Conservation (phyloP, 2,797 vertebrate genomes). For the Aldrovandia affinis region DNA sequence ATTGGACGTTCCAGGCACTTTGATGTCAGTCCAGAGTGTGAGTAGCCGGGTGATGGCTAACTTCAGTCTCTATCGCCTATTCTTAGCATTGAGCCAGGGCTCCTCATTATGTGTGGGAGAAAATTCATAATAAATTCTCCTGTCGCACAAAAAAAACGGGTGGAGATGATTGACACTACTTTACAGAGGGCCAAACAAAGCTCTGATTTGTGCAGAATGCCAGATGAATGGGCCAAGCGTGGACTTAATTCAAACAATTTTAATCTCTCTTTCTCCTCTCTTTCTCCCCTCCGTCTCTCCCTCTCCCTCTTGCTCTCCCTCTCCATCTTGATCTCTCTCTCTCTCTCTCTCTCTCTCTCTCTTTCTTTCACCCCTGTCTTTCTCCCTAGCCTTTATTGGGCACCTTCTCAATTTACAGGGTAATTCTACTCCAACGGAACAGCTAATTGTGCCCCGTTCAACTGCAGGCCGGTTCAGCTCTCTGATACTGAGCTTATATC, state of each 20-base stretch:
- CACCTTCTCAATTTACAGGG: constrained; percentile 76
- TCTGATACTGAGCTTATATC: constrained; percentile 75
- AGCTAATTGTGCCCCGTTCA: constrained; percentile 78
- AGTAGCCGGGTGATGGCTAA: constrained; percentile 80
- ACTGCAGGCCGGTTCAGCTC: constrained; percentile 69
- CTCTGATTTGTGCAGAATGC: constrained; percentile 82
- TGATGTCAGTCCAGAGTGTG: constrained; percentile 83
- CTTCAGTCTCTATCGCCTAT: constrained; percentile 77
- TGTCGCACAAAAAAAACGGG: constrained; percentile 68
- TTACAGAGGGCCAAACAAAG: constrained; percentile 76
- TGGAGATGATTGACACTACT: constrained; percentile 84
- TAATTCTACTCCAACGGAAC: constrained; percentile 76
- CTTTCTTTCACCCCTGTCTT: constrained; percentile 48
- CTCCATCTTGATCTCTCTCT: constrained; percentile 15
- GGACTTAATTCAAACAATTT: constrained; percentile 84
- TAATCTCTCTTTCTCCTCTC: constrained; percentile 75
- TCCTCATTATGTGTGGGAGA: constrained; percentile 78
- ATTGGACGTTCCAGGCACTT: constrained; percentile 87
- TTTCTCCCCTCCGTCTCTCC: constrained; percentile 61
- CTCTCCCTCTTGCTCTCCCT: constrained; percentile 31
- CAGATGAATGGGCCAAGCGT: constrained; percentile 77
- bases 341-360: constrained; percentile 49
- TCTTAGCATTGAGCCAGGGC: constrained; percentile 73
- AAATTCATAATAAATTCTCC: constrained; percentile 86
- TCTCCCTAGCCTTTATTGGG: constrained; percentile 58